Conservation (phyloP, 2,888 invertebrate genomes). For the Meloe dianella region DNA sequence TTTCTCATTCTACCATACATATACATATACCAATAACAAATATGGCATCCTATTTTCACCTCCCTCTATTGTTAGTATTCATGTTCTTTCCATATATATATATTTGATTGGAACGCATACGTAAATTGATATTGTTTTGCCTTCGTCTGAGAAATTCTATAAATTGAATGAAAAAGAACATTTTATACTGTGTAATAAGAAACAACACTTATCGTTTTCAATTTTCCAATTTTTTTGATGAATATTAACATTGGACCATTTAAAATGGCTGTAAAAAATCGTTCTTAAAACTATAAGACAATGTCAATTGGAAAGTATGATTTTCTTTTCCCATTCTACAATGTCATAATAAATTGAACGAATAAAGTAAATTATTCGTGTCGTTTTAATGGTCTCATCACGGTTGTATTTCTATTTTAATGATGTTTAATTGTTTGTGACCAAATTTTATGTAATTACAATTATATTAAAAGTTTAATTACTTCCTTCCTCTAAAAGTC, state of each 20-base stretch:
- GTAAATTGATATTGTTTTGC: conserved; percentile 45
- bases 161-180: conserved; percentile 40
- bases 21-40: conserved; percentile 16
- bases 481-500: conserved; percentile 35
- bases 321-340: too few relatives aligned
- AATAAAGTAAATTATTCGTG: conserved; percentile 21
- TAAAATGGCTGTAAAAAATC: too few relatives aligned
- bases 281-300: too few relatives aligned
- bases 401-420: conserved; percentile 35
- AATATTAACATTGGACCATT: neutral
- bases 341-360: neutral
- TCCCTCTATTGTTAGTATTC: conserved; percentile 35
- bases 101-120: conserved; percentile 41
- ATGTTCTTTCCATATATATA: conserved; percentile 31
- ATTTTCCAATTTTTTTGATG: neutral
- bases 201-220: conserved; percentile 4
- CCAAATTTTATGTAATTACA: conserved; percentile 39
- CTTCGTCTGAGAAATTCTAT: conserved; percentile 36
- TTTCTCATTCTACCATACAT: conserved; percentile 37
- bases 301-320: neutral
- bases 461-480: conserved; percentile 42
- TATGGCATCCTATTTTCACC: conserved; percentile 38
- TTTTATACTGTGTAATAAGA: conserved; percentile 12
- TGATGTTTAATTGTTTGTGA: conserved; percentile 45
- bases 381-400: conserved; percentile 14